phyloP scores from a whole-genome alignment of 2,113 vertebrate genomes.

The Oryzias javanicus region DNA sequence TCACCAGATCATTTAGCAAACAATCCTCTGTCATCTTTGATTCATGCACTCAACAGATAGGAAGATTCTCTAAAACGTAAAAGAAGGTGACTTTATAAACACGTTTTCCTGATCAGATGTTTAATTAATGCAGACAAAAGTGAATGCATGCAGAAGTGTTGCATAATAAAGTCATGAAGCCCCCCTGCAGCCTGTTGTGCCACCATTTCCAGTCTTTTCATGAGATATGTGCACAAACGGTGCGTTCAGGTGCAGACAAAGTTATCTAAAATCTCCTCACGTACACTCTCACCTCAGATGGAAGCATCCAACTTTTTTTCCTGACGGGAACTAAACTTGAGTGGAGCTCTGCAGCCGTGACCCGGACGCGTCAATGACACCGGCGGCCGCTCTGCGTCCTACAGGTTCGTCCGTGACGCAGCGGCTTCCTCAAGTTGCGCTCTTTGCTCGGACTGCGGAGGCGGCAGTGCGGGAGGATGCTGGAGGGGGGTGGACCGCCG shows the following conservation, averaged over 20 bases:
- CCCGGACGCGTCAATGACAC: constrained; percentile 36
- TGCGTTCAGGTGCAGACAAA: constrained; percentile 25
- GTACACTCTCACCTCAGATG: constrained; percentile 34
- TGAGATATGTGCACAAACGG: constrained; percentile 20
- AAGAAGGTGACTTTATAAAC: too few relatives aligned
- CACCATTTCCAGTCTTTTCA: not conserved
- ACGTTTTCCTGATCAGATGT: too few relatives aligned
- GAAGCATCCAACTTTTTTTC: constrained; percentile 35
- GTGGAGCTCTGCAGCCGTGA: constrained; percentile 4
- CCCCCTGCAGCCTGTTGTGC: too few relatives aligned
- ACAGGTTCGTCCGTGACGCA: constrained; percentile 46
- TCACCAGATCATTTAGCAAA: too few relatives aligned
- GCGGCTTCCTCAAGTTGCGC: constrained; percentile 6
- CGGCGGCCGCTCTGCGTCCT: constrained; percentile 23
- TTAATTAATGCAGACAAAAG: too few relatives aligned
- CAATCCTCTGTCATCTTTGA: too few relatives aligned
- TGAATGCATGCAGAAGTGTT: too few relatives aligned
- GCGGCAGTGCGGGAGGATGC: too few relatives aligned
- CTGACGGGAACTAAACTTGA: constrained; percentile 54
- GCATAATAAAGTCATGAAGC: too few relatives aligned
- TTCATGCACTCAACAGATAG: too few relatives aligned
- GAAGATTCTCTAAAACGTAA: too few relatives aligned
- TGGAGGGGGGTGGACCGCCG: not conserved
- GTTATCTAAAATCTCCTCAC: constrained; percentile 46
- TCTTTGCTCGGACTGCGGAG: not conserved